These are phyloP conservation scores for Eledone cirrhosa DNA, from an alignment of 2,888 invertebrate species.

Conservation along the genomic window DNA sequence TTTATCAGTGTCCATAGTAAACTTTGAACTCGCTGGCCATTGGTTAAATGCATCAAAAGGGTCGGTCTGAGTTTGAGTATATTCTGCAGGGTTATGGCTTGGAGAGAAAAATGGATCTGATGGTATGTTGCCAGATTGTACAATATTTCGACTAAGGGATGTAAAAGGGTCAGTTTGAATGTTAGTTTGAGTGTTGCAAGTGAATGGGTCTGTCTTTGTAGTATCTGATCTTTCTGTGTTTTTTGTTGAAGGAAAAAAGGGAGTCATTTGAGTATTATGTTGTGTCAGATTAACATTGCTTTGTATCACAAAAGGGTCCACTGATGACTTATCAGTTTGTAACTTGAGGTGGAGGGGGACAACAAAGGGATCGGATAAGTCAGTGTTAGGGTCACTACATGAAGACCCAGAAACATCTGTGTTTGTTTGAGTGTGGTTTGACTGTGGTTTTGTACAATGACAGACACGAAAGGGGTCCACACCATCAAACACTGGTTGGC, in stretches of 20 bases:
- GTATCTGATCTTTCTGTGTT: neutral
- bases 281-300: neutral
- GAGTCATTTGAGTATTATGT: neutral
- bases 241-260: neutral
- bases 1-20: neutral
- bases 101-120: neutral
- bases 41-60: slow-evolving; percentile 24
- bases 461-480: too few species aligned
- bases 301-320: slow-evolving; percentile 16
- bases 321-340: neutral
- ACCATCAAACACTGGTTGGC: too few species aligned
- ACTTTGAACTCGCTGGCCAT: neutral
- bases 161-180: neutral
- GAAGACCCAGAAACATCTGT: neutral
- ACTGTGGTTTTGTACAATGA: too few species aligned
- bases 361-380: neutral
- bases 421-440: neutral
- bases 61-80: neutral
- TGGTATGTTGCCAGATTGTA: neutral
- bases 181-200: neutral
- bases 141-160: neutral
- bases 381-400: neutral
- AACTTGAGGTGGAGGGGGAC: slow-evolving; percentile 1
- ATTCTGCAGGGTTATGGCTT: neutral
- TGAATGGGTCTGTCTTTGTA: neutral